phyloP scores from a whole-genome alignment of 1,140 invertebrate genomes.

The Papilio machaon region DNA sequence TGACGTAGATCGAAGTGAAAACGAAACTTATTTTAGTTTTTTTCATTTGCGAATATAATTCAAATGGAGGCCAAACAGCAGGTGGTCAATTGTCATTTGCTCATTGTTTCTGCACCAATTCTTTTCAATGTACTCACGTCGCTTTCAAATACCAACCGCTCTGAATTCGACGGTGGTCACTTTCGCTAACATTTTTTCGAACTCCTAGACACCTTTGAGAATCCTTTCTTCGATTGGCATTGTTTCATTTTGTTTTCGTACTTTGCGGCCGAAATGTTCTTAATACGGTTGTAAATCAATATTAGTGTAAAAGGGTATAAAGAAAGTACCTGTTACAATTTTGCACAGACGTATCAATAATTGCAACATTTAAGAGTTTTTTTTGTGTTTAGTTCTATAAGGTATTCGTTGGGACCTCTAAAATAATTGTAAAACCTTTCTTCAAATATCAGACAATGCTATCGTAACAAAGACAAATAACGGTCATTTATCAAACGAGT shows the following conservation, averaged over 20 bases:
- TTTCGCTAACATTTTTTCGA: constrained; percentile 68
- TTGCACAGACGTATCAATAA: constrained; percentile 45
- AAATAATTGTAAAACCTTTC: constrained; percentile 20
- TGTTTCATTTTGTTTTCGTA: constrained; percentile 59
- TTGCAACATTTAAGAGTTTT: constrained; percentile 3
- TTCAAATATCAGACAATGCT: constrained; percentile 9
- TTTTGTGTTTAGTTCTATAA: background rate
- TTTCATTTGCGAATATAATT: constrained; percentile 72
- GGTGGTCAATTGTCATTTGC: constrained; percentile 68
- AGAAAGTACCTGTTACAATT: constrained; percentile 73
- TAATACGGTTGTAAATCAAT: constrained; percentile 70
- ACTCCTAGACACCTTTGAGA: constrained; percentile 56
- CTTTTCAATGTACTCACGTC: constrained; percentile 43
- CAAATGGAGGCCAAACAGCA: constrained; percentile 68
- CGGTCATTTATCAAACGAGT: constrained; percentile 15
- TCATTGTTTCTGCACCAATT: constrained; percentile 54
- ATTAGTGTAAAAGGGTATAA: constrained; percentile 52
- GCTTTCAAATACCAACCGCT: constrained; percentile 43
- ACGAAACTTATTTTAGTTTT: constrained; percentile 56
- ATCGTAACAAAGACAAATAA: constrained; percentile 19
- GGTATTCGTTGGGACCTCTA: background rate
- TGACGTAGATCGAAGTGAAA: constrained; percentile 59
- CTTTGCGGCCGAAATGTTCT: constrained; percentile 58
- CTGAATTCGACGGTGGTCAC: constrained; percentile 60
- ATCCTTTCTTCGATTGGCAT: constrained; percentile 47